Conservation (phyloP, 2,113 vertebrate genomes). For the Pipra filicauda region DNA sequence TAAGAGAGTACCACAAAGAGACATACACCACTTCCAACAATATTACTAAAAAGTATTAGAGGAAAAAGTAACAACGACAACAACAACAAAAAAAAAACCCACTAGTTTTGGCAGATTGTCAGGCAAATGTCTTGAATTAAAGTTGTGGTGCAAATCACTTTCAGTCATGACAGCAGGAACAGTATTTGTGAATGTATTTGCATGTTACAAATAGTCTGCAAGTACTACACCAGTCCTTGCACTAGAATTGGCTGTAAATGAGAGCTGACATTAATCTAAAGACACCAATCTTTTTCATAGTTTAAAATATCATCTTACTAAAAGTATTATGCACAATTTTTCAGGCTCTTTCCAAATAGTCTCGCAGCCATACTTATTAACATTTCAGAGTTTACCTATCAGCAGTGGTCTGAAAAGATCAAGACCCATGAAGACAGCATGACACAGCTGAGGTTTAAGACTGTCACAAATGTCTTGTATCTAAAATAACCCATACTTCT, state of each 20-base stretch:
- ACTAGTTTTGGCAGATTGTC: neutral
- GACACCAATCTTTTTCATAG: too few relatives aligned
- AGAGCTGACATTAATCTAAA: neutral
- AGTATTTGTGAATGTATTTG: neutral
- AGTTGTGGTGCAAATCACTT: neutral
- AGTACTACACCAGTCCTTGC: neutral
- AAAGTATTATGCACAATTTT: neutral
- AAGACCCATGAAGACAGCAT: neutral
- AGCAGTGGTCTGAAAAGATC: neutral
- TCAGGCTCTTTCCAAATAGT: neutral
- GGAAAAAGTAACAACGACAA: rapidly evolving
- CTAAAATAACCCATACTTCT: neutral
- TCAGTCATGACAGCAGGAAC: neutral
- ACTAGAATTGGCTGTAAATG: neutral
- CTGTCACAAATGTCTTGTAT: neutral
- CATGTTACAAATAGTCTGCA: neutral
- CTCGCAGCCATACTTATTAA: neutral
- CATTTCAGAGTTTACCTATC: neutral
- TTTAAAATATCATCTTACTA: neutral
- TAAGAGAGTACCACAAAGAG: neutral
- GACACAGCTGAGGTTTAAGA: neutral
- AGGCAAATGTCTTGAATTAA: conserved; percentile 15
- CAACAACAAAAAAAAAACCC: neutral
- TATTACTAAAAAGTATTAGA: neutral
- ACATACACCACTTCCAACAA: neutral